These are phyloP conservation scores for Calyptommatus sinebrachiatus DNA, from an alignment of 2,113 vertebrate species.

Conservation along the genomic window DNA sequence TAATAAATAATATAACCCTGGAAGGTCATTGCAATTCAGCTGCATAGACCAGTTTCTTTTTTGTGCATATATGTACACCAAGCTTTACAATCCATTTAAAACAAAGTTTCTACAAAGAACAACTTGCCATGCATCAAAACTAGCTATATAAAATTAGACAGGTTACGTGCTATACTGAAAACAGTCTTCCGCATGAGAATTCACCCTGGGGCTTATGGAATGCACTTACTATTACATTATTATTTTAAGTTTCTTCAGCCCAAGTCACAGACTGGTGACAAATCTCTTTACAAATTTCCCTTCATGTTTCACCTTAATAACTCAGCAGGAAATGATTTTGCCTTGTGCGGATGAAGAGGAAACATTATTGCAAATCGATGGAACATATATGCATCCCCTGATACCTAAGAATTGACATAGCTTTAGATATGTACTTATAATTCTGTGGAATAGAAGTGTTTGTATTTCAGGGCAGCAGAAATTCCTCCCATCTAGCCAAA, in stretches of 20 bases:
- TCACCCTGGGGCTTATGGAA: background rate
- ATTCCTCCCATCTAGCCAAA: background rate
- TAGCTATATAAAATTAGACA: too few relatives aligned
- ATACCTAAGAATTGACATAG: background rate
- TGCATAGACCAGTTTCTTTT: background rate
- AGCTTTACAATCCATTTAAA: background rate
- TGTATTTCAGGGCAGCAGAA: background rate
- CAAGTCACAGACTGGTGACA: background rate
- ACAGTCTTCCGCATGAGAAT: background rate
- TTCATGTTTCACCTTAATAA: background rate
- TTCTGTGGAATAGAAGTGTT: background rate
- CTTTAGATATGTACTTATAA: background rate
- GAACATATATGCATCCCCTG: background rate
- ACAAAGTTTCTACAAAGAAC: background rate
- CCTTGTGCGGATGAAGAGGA: background rate
- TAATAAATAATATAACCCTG: background rate
- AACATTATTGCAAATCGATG: background rate
- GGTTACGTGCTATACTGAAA: background rate
- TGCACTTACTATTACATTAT: background rate
- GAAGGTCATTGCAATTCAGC: background rate
- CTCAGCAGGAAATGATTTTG: conserved; percentile 3
- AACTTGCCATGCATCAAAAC: background rate
- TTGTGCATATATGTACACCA: background rate
- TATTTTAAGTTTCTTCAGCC: background rate
- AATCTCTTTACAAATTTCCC: background rate